These are phyloP conservation scores for Steinernema scapterisci DNA, from an alignment of 2,888 invertebrate genomes.

Conservation along the genomic window DNA sequence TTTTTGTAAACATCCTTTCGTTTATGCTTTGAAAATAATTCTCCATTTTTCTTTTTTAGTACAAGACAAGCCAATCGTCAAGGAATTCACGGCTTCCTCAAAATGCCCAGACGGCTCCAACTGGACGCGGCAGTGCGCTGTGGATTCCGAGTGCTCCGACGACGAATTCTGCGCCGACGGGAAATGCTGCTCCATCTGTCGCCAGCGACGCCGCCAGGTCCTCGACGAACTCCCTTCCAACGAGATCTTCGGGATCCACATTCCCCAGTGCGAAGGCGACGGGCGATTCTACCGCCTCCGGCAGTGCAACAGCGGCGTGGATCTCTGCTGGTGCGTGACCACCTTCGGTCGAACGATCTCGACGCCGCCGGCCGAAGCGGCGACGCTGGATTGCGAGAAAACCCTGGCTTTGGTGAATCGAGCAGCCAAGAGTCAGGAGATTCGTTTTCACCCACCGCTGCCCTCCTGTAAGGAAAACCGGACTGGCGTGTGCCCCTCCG, in stretches of 20 bases:
- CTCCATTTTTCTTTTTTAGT: background rate
- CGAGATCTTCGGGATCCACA: conserved; percentile 35
- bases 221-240: conserved; percentile 37
- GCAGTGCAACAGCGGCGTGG: conserved; percentile 39
- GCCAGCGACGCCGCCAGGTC: conserved; percentile 38
- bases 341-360: conserved; percentile 33
- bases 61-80: background rate
- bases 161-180: conserved; percentile 47
- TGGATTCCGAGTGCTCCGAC: conserved; percentile 40
- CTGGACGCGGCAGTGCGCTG: conserved; percentile 41
- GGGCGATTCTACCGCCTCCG: conserved; percentile 37
- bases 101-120: conserved; percentile 43
- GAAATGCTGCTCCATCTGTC: conserved; percentile 41
- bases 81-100: conserved; percentile 7
- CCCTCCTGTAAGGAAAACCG: conserved; percentile 18
- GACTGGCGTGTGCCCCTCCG: conserved; percentile 2
- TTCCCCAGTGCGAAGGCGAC: conserved; percentile 40
- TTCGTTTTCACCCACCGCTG: conserved; percentile 18
- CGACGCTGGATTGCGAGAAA: conserved; percentile 9
- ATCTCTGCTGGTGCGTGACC: conserved; percentile 42
- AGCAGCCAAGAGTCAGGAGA: background rate
- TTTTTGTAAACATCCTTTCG: no score
- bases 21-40: background rate
- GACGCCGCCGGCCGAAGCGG: background rate
- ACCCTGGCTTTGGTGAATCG: conserved; percentile 7